phyloP scores from a whole-genome alignment of 2,797 vertebrate species.

The Anguilla obscura region DNA sequence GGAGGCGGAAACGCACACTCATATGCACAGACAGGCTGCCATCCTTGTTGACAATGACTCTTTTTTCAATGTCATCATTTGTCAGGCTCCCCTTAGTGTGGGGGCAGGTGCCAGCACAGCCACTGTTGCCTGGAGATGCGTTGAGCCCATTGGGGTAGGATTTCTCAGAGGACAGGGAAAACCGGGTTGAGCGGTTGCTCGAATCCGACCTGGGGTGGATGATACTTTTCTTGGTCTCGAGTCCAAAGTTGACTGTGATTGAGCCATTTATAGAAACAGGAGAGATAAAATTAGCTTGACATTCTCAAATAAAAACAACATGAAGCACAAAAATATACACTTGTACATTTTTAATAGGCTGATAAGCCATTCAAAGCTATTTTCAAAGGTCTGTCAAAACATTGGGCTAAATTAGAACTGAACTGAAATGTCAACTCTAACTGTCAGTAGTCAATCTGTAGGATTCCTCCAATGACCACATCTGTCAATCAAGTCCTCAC shows the following conservation, averaged over 20 bases:
- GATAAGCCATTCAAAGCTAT: not conserved
- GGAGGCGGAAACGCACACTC: slow-evolving; percentile 86
- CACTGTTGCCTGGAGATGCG: slow-evolving; percentile 51
- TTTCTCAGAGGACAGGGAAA: slow-evolving; percentile 81
- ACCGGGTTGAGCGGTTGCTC: slow-evolving; percentile 72
- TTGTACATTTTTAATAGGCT: not conserved
- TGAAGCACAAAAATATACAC: not conserved
- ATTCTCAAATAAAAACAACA: not conserved
- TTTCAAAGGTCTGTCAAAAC: not conserved
- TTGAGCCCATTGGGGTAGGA: slow-evolving; percentile 64
- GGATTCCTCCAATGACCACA: not conserved
- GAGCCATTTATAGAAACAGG: slow-evolving; percentile 35
- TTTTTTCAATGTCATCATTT: slow-evolving; percentile 84
- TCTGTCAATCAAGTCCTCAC: too few relatives aligned
- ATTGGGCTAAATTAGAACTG: not conserved
- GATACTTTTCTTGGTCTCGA: slow-evolving; percentile 85
- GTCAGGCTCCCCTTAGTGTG: slow-evolving; percentile 54
- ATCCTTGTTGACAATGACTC: slow-evolving; percentile 82
- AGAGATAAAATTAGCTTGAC: slow-evolving; percentile 40
- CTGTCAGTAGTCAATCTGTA: not conserved
- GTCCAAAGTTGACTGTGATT: slow-evolving; percentile 80
- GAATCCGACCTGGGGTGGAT: slow-evolving; percentile 84
- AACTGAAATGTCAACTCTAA: not conserved
- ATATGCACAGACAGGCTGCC: slow-evolving; percentile 91
- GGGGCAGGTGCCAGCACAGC: slow-evolving; percentile 44